phyloP scores from a whole-genome alignment of 2,797 vertebrate species.

The Acropternis orthonyx region DNA sequence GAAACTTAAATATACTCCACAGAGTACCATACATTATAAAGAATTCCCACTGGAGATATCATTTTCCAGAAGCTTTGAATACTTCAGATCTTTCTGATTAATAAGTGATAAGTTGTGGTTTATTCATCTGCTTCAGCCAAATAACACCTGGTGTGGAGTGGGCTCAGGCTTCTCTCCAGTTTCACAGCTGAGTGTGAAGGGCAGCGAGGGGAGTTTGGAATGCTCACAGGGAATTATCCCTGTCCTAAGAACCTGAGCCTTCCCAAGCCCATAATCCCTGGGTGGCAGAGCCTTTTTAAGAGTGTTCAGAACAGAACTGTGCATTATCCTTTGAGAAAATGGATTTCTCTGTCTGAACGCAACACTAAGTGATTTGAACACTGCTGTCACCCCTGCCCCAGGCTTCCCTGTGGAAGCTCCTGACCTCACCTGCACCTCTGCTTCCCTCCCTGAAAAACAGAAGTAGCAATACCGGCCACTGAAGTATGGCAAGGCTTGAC shows the following conservation, averaged over 20 bases:
- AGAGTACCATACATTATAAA: background rate
- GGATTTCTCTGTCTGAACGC: background rate
- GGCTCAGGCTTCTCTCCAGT: background rate
- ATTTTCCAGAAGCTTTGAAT: conserved; percentile 19
- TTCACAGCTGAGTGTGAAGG: background rate
- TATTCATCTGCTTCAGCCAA: conserved; percentile 19
- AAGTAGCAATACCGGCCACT: background rate
- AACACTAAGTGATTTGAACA: background rate
- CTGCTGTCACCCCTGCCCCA: background rate
- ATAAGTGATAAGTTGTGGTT: conserved; percentile 53
- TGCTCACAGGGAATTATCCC: background rate
- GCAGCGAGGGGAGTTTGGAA: background rate
- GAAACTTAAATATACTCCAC: background rate
- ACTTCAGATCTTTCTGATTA: conserved; percentile 54
- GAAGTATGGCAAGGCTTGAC: background rate
- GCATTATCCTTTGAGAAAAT: background rate
- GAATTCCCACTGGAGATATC: conserved; percentile 21
- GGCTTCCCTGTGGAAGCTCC: background rate
- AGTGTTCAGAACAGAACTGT: background rate
- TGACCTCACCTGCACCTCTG: background rate
- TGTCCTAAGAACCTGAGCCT: background rate
- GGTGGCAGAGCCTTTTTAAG: background rate
- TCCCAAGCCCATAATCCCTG: background rate
- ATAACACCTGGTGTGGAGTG: background rate
- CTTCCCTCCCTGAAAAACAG: background rate